phyloP scores from a whole-genome alignment of 1,140 invertebrate species.

The Drosophila asahinai region DNA sequence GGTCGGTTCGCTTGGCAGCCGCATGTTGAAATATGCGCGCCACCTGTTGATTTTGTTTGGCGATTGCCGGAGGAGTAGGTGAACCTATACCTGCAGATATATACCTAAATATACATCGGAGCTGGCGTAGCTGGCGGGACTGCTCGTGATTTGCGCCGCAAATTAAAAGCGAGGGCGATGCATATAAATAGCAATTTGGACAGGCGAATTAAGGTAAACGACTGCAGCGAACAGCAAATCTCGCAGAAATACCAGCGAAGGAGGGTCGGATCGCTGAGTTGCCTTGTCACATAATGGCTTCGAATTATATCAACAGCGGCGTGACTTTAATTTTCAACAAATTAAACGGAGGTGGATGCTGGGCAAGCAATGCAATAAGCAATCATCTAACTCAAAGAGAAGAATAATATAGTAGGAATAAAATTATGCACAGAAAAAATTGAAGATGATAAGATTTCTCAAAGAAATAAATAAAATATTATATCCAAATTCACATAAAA shows the following conservation, averaged over 20 bases:
- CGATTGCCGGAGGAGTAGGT: slow-evolving; percentile 56
- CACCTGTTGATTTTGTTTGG: slow-evolving; percentile 81
- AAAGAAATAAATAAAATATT: too few relatives aligned
- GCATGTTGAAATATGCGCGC: slow-evolving; percentile 82
- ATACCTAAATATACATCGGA: slow-evolving; percentile 1
- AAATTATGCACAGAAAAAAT: not conserved
- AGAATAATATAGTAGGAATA: not conserved
- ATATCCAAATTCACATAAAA: too few relatives aligned
- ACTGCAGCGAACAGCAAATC: slow-evolving; percentile 55
- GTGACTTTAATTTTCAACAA: slow-evolving; percentile 59
- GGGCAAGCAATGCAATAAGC: slow-evolving; percentile 9
- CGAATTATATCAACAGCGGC: slow-evolving; percentile 73
- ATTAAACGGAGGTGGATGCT: slow-evolving; percentile 38
- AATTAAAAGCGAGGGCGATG: slow-evolving; percentile 82
- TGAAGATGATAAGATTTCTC: too few relatives aligned
- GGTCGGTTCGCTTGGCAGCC: slow-evolving; percentile 68
- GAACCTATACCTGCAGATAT: slow-evolving; percentile 27
- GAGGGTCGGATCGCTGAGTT: slow-evolving; percentile 39
- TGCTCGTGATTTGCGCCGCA: slow-evolving; percentile 78
- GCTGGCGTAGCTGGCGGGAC: slow-evolving; percentile 23
- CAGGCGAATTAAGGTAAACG: slow-evolving; percentile 80
- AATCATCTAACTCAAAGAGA: slow-evolving; percentile 43
- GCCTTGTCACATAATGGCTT: slow-evolving; percentile 65
- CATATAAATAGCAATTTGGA: slow-evolving; percentile 82
- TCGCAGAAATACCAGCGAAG: slow-evolving; percentile 22